Evolutionary conservation across 2,888 invertebrate species (phyloP), one percentile per base, ranked within the genome.

Genomic region (Ptychoptera albimana): DNA sequence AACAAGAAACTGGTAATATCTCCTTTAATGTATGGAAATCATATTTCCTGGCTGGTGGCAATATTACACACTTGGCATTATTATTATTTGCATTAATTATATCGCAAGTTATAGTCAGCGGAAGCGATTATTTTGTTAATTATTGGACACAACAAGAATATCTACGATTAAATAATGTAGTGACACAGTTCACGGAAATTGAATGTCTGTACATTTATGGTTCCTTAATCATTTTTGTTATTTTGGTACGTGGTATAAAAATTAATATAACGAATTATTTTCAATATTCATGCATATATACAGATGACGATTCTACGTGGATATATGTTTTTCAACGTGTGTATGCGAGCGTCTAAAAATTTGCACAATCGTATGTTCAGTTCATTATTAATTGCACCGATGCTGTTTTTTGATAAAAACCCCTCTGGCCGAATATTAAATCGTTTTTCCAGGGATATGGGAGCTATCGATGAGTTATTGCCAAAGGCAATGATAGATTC

Each of bases 311-410:
- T 75, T 8, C 65, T 72, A 8, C 69, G 82, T 11, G 77, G 77
- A 0, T 71, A 75, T 51, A 67, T 77, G 53, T 83, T 82, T 64
- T 84, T 86, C 61, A 73, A 73, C 54, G 70, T 80, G 11, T 84
- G 82, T 60, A 80, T 84, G 73, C 75, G 72, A 10, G 75, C 87
- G 0, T 85, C 87, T 0, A 72, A 74, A 49, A 75, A 72, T 47
- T 71, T 93, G 2, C 92, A 93, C 61, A 76, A 82, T 54, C 69
- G 68, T 11, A 91, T 92, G 88, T 89, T 92, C 61, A 66, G 72
- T 37, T 75, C 80, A 40, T 73, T 92, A 54, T 67, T 89, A 8
- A 69, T 78, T 49, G 74, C 82, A 0, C 77, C 77, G 1, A 79
- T 85, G 71, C 61, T 72, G 14, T 88, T 88, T 67, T 88, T 88